These are phyloP conservation scores for Cervus canadensis DNA, from an alignment of 2,113 vertebrate genomes.

Conservation along the genomic window DNA sequence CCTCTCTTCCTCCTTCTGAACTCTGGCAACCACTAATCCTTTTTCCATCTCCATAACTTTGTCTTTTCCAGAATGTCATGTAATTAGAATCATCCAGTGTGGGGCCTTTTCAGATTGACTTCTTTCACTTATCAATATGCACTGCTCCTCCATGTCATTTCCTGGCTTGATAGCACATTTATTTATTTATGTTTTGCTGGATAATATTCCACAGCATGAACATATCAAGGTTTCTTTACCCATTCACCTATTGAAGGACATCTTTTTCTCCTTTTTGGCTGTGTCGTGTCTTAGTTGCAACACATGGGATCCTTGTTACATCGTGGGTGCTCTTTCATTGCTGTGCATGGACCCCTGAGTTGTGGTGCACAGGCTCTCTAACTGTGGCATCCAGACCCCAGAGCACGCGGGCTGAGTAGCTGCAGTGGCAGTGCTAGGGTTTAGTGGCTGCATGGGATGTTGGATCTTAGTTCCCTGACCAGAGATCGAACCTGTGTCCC, in stretches of 20 bases:
- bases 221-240: not conserved
- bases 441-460: not conserved
- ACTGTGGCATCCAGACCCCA: not conserved
- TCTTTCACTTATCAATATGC: no score
- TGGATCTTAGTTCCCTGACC: not conserved
- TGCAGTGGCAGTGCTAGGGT: not conserved
- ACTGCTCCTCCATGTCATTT: not conserved
- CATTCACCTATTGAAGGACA: not conserved
- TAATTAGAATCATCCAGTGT: not conserved
- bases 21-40: not conserved
- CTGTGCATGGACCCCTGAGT: rapidly evolving
- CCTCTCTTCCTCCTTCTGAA: not conserved
- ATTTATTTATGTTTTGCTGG: not conserved
- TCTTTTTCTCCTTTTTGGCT: not conserved
- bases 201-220: not conserved
- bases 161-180: not conserved
- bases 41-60: rapidly evolving
- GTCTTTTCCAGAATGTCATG: not conserved
- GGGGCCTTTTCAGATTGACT: not conserved
- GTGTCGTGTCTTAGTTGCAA: not conserved
- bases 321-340: not conserved
- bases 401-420: not conserved
- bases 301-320: not conserved
- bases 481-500: not conserved
- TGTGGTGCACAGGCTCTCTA: rapidly evolving